A percentile compares a stretch with the other conserved stretches of the same genome.
Evolutionary conservation across 2,797 vertebrate genomes (phyloP).

Genomic region (Notolepis coatsorum): DNA sequence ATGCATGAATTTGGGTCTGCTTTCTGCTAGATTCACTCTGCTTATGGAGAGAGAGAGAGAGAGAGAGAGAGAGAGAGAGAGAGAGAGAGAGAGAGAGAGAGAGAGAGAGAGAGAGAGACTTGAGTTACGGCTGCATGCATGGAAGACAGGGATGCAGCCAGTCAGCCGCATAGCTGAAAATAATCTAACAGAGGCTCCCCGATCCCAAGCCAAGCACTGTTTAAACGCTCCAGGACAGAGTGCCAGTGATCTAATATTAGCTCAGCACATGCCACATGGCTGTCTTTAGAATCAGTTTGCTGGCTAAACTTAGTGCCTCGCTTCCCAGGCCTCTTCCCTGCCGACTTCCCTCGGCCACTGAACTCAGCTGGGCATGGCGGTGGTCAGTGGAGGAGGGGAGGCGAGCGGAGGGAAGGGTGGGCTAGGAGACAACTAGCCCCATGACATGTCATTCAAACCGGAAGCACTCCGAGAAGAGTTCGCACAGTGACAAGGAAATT

Average conservation of each 20-base stretch:
- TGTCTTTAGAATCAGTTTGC: conserved; percentile 73
- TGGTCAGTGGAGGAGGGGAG: conserved; percentile 35
- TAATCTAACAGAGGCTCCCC: conserved; percentile 53
- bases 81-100: too few species aligned
- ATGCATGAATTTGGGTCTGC: conserved; percentile 21
- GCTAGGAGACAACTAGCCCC: conserved; percentile 10
- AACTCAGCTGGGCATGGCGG: conserved; percentile 54
- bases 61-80: too few species aligned
- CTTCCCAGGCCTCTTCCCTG: conserved; percentile 56
- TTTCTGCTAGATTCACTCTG: conserved; percentile 57
- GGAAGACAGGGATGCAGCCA: conserved; percentile 20
- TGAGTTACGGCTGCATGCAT: conserved; percentile 1
- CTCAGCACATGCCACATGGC: conserved; percentile 74
- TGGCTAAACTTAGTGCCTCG: conserved; percentile 75
- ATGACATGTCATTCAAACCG: conserved; percentile 37
- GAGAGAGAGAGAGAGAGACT: conserved; percentile 27
- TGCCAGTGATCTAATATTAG: conserved; percentile 82
- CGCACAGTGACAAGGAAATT: conserved; percentile 43
- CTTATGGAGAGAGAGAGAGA: conserved; percentile 46
- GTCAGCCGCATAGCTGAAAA: conserved; percentile 46
- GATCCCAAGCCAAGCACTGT: conserved; percentile 50
- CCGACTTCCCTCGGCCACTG: conserved; percentile 35
- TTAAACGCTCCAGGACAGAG: conserved; percentile 57
- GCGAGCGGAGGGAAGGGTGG: not conserved
- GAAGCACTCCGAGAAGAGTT: conserved; percentile 53